These are phyloP conservation scores for Danio rerio DNA, from an alignment of 2,113 vertebrate species.

Conservation along the genomic window DNA sequence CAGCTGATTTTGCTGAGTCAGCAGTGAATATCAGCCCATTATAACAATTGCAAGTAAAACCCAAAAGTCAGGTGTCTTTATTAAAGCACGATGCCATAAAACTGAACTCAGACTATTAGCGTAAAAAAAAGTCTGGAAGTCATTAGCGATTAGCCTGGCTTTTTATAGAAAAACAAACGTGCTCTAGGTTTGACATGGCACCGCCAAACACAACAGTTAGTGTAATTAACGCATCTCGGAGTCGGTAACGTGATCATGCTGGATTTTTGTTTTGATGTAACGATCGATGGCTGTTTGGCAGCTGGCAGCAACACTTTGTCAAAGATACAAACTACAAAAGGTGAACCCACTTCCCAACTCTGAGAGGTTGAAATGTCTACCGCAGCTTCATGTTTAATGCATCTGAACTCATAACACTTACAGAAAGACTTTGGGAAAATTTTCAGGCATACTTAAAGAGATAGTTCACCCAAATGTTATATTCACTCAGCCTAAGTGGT, in stretches of 20 bases:
- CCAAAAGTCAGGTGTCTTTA: not conserved
- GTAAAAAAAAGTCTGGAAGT: slow-evolving; percentile 1
- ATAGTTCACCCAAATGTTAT: too few species aligned
- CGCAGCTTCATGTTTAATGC: not conserved
- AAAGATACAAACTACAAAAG: slow-evolving; percentile 24
- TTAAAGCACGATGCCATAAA: not conserved
- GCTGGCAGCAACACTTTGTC: slow-evolving; percentile 31
- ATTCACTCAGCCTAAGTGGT: too few species aligned
- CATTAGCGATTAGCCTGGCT: slow-evolving; percentile 44
- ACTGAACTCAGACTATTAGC: not conserved
- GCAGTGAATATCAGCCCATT: not conserved
- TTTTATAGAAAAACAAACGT: slow-evolving; percentile 51
- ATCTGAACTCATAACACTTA: not conserved
- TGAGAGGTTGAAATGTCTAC: not conserved
- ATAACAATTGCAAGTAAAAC: not conserved
- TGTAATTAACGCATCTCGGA: slow-evolving; percentile 37
- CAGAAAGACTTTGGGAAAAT: not conserved
- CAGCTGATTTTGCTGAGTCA: not conserved
- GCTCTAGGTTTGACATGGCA: slow-evolving; percentile 1
- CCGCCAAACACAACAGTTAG: slow-evolving; percentile 31
- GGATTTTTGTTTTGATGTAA: slow-evolving; percentile 30
- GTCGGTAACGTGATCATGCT: slow-evolving; percentile 8
- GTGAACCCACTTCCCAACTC: not conserved
- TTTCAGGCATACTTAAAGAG: too few species aligned
- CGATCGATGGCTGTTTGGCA: slow-evolving; percentile 36